Evolutionary conservation across 2,888 invertebrate genomes (phyloP).

Genomic region (Belgica antarctica): DNA sequence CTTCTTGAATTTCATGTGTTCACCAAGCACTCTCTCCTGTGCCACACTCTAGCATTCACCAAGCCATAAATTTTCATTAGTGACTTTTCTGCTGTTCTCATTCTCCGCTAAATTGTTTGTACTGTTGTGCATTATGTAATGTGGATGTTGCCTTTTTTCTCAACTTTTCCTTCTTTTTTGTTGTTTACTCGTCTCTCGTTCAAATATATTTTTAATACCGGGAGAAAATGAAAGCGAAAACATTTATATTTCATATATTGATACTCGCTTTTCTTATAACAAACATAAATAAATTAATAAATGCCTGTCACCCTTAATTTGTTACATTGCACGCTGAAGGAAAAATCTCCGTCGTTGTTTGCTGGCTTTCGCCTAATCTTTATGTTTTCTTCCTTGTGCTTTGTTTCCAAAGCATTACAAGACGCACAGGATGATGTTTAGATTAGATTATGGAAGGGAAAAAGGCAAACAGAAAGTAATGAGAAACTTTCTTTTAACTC

Average conservation of each 20-base stretch:
- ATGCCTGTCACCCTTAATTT: conserved; percentile 46
- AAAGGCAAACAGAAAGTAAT: background rate
- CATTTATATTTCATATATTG: conserved; percentile 44
- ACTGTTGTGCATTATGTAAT: conserved; percentile 41
- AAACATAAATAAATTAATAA: conserved; percentile 46
- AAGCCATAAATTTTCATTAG: conserved; percentile 43
- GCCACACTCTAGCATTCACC: conserved; percentile 29
- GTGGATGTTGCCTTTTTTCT: conserved; percentile 40
- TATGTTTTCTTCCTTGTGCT: conserved; percentile 16
- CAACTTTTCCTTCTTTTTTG: background rate
- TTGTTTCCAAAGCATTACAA: background rate
- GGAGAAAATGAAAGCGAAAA: conserved; percentile 26
- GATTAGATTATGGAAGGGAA: conserved; percentile 15
- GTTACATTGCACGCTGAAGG: conserved; percentile 43
- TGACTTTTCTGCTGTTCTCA: conserved; percentile 17
- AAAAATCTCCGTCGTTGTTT: conserved; percentile 2
- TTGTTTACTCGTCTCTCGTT: background rate
- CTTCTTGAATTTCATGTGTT: background rate
- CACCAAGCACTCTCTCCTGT: background rate
- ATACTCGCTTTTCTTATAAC: conserved; percentile 9
- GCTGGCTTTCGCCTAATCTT: conserved; percentile 17
- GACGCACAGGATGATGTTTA: conserved; percentile 37
- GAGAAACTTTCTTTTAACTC: background rate
- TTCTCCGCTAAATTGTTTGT: conserved; percentile 24
- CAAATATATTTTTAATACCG: conserved; percentile 29